These are phyloP conservation scores for Osedax fenrisi DNA, from an alignment of 2,888 invertebrate species.

Conservation along the genomic window DNA sequence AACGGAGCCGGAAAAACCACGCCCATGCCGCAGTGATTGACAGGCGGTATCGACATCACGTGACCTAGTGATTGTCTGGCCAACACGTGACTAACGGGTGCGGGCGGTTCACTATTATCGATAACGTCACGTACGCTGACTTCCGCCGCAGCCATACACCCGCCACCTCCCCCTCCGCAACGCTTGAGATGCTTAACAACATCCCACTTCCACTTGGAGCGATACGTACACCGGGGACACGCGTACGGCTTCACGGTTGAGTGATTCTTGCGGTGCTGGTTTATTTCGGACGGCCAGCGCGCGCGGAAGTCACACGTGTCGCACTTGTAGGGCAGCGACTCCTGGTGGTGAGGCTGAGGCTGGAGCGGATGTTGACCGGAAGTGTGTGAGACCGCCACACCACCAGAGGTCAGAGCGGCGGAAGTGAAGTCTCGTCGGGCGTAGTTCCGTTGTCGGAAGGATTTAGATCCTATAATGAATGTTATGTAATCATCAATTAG, in stretches of 20 bases:
- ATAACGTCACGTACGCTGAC: conserved; percentile 47
- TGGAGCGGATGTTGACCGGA: background rate
- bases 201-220: conserved; percentile 51
- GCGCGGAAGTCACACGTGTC: conserved; percentile 48
- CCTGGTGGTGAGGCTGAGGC: conserved; percentile 43
- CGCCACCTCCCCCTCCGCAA: conserved; percentile 42
- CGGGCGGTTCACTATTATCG: conserved; percentile 40
- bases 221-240: conserved; percentile 49
- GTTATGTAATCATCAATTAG: too few relatives aligned
- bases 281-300: conserved; percentile 50
- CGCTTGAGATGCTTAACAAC: conserved; percentile 49
- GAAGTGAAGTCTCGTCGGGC: too few relatives aligned
- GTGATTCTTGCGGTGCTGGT: conserved; percentile 51
- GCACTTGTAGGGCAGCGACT: conserved; percentile 46
- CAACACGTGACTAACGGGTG: background rate
- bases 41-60: too few relatives aligned
- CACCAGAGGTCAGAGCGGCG: background rate
- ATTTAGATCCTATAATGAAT: too few relatives aligned
- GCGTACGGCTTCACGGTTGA: conserved; percentile 49
- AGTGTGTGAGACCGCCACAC: background rate
- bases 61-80: background rate
- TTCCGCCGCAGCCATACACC: too few relatives aligned
- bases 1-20: background rate
- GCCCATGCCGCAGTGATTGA: too few relatives aligned
- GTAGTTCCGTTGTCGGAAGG: too few relatives aligned